Evolutionary conservation across 2,888 invertebrate genomes (phyloP), one percentile per base, ranked within the genome.

Genomic region (Agonopterix alstromeriana): DNA sequence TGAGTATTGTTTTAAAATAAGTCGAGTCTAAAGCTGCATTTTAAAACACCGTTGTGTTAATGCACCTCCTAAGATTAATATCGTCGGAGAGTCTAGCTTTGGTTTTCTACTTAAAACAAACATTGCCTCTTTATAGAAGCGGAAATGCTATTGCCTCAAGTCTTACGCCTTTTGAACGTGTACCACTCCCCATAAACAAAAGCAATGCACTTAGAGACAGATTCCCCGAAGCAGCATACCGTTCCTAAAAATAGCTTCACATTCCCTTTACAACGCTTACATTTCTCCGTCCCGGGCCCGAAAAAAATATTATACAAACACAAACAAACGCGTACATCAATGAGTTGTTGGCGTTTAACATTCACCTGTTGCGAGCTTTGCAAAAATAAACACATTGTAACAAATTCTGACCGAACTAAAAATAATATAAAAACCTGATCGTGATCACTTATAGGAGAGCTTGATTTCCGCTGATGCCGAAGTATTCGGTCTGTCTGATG

Each of bases 161-260:
- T 61, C 63, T 27, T 66, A 70, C 45, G 36, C 45, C 48, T 63
- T 66, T 57, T 70, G 74, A 76, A 77, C 70, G 62, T 71, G 69
- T 73, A 76, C 75, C 81, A 5, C 78, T 73, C 73, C 68, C 64
- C 66, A 80, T 85, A 82, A 82, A 85, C 79, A 81, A 73, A 27
- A 73, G 73, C 70, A 64, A 61, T 71, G 77, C 76, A 81, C 80
- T 82, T 77, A 75, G 66, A 74, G 62, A 70, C 70, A 67, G 66
- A 70, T 67, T 70, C 66, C 63, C 58, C 61, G 63, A 67, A 68
- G 59, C 69, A 65, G 70, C 70, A 74, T 74, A 70, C 74, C 70
- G 64, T 65, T 74, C 80, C 70, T 53, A 71, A 87, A 27, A 84
- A 85, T 86, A 87, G 73, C 63, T 55, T 51, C 63, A 58, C 58